Base-by-base conservation (phyloP, 92 coral and sea anemone species). In the Heliopora coerulea region DNA sequence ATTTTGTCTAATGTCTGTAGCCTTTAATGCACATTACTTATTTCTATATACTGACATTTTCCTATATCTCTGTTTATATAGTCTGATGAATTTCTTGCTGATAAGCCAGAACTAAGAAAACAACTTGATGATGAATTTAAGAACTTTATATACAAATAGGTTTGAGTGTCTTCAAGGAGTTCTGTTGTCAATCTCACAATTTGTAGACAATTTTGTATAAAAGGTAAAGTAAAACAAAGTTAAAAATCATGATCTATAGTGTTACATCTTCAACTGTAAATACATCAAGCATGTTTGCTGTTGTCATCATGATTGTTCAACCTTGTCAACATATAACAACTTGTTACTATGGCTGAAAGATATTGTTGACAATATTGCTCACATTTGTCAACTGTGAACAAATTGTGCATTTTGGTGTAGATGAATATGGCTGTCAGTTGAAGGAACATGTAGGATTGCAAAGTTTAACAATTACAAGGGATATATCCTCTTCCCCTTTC, bases 71-170 rank as follows among this genome's bases (percentile, higher is more conserved):
- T 24, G 32, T 33, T 70, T 15, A 34, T 15, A 17, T 39, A 92
- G 97, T 75, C 87, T 75, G 96, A 92, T 61, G 97, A 92, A 37
- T 92, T 83, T 79, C 89, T 90, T 27, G 89, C 84, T 35, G 61
- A 72, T 0, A 87, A 95, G 34, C 96, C 96, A 41, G 99, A 90
- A 56, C 66, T 91, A 61, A 84, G 68, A 42, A 86, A 78, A 54
- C 91, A 90, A 62, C 83, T 89, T 25, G 89, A 86, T 34, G 89
- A 86, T 26, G 96, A 95, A 78, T 81, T 95, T 25, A 91, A 89
- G 73, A 85, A 85, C 62, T 70, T 29, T 24, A 70, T 70, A 70
- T 70, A 70, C n/a, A 70, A 70, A 70, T 67, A 49, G 21, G 34
- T 63, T 32, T 14, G 34, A n/a, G 48, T 67, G 37, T 11, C 0